Base-by-base conservation (phyloP, 2,888 invertebrate genomes). In the Azorinus chamasolen region DNA sequence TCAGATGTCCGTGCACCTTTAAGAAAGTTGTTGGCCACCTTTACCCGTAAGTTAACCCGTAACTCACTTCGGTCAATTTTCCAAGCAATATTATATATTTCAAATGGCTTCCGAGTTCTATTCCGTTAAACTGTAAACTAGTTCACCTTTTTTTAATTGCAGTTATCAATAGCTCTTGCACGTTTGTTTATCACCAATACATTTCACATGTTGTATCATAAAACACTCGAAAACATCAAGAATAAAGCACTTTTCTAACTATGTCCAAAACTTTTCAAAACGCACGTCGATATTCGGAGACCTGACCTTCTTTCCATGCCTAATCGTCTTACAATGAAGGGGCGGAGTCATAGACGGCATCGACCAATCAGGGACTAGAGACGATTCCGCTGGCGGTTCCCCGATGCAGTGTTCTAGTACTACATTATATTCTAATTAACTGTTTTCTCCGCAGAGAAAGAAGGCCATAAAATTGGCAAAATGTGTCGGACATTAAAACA, bases 401-500 rank as follows among this genome's bases (percentile, higher is more conserved):
- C 63, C 54, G 59, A 53, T 16, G 68, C 46, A 27, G 12, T 12
- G 58, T 43, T 39, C 32, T 68, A 39, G 24, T 46, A 53, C 45
- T 64, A 65, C 75, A 65, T 71, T 64, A 72, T 62, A 50, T 79
- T 72, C 72, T 79, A 83, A 79, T 81, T 72, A 77, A 68, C 77
- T 58, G 62, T 51, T 39, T 51, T 61, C 68, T 61, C 68, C 25
- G 57, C 53, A 70, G 58, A 70, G 46, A 39, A 51, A 43, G 69
- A 37, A 55, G 57, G 77, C 63, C 63, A 79, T 77, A 79, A 86
- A 83, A 83, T 83, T 77, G 64, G 74, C 68, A 83, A 75, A 79
- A 81, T 82, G 81, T 83, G 84, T 84, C 69, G 83, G 87, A 81
- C 79, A 82, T 84, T 75, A 81, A 79, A 79, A 70, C 79, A 82